phyloP scores from a whole-genome alignment of 1,140 invertebrate genomes.

The Heliconius hewitsoni region DNA sequence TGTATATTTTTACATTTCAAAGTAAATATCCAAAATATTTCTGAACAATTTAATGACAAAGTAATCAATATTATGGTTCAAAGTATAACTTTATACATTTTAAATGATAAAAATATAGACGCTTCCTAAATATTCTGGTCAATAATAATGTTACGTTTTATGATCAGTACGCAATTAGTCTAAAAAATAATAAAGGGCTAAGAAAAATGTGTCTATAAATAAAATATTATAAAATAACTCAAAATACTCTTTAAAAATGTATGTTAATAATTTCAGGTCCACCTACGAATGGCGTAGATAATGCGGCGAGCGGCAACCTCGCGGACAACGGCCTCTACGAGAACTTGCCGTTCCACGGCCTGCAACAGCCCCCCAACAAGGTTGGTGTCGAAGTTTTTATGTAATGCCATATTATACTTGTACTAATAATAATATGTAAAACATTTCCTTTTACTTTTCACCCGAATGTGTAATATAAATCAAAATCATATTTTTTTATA shows the following conservation, averaged over 20 bases:
- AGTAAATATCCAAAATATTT: not conserved
- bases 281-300: constrained; percentile 79
- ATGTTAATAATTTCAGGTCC: constrained; percentile 50
- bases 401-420: not conserved
- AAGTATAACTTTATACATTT: too few species aligned
- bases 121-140: too few species aligned
- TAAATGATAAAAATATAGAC: too few species aligned
- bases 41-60: too few species aligned
- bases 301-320: constrained; percentile 76
- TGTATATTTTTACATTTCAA: not conserved
- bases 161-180: too few species aligned
- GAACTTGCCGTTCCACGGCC: constrained; percentile 95
- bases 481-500: not conserved
- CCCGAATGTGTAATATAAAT: not conserved
- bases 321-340: constrained; percentile 90
- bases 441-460: not conserved
- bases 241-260: not conserved
- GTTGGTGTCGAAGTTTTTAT: constrained; percentile 79
- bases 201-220: too few species aligned
- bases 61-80: too few species aligned
- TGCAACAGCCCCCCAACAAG: constrained; percentile 94
- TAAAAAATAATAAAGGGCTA: too few species aligned
- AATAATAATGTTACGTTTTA: too few species aligned
- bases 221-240: not conserved
- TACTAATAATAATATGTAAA: not conserved